Evolutionary conservation across 2,888 invertebrate genomes (phyloP), one percentile per base, ranked within the genome.

Genomic region (Anarsia innoxiella): DNA sequence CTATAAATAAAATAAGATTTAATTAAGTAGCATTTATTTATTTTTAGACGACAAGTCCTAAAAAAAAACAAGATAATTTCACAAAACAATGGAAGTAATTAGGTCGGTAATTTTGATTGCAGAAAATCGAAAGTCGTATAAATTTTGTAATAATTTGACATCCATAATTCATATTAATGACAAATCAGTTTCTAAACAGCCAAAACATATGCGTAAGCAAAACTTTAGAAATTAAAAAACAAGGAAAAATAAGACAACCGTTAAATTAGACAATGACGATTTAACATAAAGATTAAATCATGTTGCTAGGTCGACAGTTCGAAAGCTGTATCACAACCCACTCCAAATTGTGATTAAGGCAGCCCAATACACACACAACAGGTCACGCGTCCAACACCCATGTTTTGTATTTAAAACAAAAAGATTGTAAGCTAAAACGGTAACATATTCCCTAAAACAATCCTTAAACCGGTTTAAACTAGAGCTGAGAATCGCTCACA

Each of bases 361-460:
- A 80, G 75, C 80, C 80, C 77, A 82, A 83, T 82, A 80, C 80
- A 83, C 79, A 83, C 82, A 83, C 79, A 82, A 83, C 83, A 79
- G 80, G 80, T 80, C 83, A 79, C 73, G 74, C 80, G 71, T 69
- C 80, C 71, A 66, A 75, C 78, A 75, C 73, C 72, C 64, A 59
- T 63, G 49, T 53, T 57, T 58, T 52, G 45, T 47, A 48, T n/a
- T n/a, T 45, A 37, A 49, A 55, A 59, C 51, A 48, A 56, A 67
- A 69, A 61, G 59, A 60, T 54, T 42, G 39, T 44, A 58, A 53
- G 50, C 43, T 34, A 46, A 53, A 36, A 39, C 35, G n/a, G n/a
- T n/a, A n/a, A n/a, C n/a, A n/a, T n/a, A n/a, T n/a, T n/a, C n/a
- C n/a, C n/a, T 1, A 65, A 63, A 58, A 33, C 16, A 10, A 35